phyloP scores from a whole-genome alignment of 2,797 vertebrate genomes.

The Sebastes nivosus region DNA sequence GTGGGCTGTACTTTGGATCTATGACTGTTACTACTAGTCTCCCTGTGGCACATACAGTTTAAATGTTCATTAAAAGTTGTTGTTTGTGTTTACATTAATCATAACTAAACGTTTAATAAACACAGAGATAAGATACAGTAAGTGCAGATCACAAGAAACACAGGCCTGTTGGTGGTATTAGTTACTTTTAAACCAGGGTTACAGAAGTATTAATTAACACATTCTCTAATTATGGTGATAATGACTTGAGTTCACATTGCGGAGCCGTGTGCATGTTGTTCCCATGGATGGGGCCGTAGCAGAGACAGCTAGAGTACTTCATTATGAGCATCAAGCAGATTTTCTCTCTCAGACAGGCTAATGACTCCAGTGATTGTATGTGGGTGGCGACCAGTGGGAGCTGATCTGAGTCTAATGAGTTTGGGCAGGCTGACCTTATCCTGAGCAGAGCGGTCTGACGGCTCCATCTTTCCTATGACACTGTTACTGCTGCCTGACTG shows the following conservation, averaged over 20 bases:
- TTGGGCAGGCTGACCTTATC: conserved; percentile 67
- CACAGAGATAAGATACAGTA: neutral
- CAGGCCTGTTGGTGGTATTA: neutral
- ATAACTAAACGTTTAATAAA: neutral
- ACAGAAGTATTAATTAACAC: neutral
- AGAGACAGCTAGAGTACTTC: conserved; percentile 30
- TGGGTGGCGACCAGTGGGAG: conserved; percentile 43
- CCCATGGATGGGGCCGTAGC: neutral
- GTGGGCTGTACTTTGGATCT: neutral
- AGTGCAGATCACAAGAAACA: neutral
- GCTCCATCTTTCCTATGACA: conserved; percentile 63
- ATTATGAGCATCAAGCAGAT: conserved; percentile 46
- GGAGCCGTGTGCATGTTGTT: neutral
- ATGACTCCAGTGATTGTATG: conserved; percentile 52
- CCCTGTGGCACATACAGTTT: neutral
- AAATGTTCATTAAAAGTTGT: neutral
- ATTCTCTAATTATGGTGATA: neutral
- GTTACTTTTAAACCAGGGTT: neutral
- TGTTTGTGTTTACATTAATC: neutral
- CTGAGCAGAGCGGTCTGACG: conserved; percentile 48
- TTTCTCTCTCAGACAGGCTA: conserved; percentile 52
- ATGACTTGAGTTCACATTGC: neutral
- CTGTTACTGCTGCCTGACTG: conserved; percentile 54
- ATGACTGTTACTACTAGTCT: neutral
- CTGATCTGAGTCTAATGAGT: conserved; percentile 63